Evolutionary conservation across 1,140 invertebrate species (phyloP).

Genomic region (Euura saliciscinereae): DNA sequence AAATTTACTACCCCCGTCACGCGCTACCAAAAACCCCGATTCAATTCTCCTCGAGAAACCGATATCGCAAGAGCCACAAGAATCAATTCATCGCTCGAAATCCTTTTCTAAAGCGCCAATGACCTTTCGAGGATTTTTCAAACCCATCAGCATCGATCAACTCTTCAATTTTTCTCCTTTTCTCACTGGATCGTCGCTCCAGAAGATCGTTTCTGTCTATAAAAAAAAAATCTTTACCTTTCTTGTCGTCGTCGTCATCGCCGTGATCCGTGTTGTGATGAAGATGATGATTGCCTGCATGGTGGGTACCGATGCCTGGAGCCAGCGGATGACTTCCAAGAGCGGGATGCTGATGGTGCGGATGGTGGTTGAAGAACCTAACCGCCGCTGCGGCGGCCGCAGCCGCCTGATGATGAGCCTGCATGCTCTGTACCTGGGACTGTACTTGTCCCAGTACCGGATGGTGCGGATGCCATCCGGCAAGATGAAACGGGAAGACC

Average conservation of each 20-base stretch:
- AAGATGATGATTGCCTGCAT: conserved; percentile 51
- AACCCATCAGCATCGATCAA: no score
- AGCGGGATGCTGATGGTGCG: conserved; percentile 53
- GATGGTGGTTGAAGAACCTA: conserved; percentile 53
- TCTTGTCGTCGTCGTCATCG: conserved; percentile 58
- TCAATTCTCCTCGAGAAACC: neutral
- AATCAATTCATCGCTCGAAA: no score
- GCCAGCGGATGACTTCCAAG: conserved; percentile 53
- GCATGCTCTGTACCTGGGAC: conserved; percentile 56
- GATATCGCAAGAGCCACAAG: neutral
- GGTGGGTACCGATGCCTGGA: conserved; percentile 48
- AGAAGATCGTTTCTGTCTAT: no score
- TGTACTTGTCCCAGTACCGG: conserved; percentile 55
- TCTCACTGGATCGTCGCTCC: no score
- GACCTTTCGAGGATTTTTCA: no score
- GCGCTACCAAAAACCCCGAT: neutral
- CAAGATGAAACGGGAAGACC: conserved; percentile 55
- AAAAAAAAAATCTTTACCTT: conserved; percentile 41
- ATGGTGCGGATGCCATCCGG: conserved; percentile 57
- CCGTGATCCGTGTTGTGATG: conserved; percentile 51
- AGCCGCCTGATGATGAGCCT: conserved; percentile 51
- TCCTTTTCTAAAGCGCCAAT: no score
- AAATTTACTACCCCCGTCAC: neutral
- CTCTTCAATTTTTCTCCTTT: no score
- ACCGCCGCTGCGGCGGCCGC: conserved; percentile 49